These are phyloP conservation scores for Diabrotica virgifera DNA, from an alignment of 1,140 invertebrate species.

Conservation along the genomic window DNA sequence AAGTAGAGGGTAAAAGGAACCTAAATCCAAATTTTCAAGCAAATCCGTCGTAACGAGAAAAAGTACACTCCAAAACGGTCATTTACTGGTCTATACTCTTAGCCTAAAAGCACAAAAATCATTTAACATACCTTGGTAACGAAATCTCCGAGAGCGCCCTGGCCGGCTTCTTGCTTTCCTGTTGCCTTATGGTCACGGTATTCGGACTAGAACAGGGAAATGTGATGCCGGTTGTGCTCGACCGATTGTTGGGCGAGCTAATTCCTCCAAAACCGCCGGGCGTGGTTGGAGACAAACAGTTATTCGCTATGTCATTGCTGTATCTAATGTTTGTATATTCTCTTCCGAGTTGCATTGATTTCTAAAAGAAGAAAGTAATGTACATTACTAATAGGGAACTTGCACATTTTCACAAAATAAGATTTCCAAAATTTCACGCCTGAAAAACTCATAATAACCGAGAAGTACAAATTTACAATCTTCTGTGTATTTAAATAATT, in stretches of 20 bases:
- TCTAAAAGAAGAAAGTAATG: slow-evolving; percentile 50
- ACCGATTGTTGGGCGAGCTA: slow-evolving; percentile 28
- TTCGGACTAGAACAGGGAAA: slow-evolving; percentile 26
- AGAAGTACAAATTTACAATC: too few species aligned
- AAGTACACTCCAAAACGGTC: too few species aligned
- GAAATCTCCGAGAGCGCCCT: slow-evolving; percentile 39
- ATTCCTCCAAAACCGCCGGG: slow-evolving; percentile 30
- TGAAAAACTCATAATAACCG: too few species aligned
- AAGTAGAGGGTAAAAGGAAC: too few species aligned
- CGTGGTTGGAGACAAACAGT: slow-evolving; percentile 31
- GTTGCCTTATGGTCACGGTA: slow-evolving; percentile 32
- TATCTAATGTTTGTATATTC: slow-evolving; percentile 91
- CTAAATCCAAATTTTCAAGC: too few species aligned
- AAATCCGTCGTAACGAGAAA: too few species aligned
- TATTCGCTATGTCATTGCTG: slow-evolving; percentile 40
- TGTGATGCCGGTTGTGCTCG: slow-evolving; percentile 23
- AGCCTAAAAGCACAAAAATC: background rate
- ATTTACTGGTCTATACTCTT: too few species aligned
- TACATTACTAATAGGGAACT: too few species aligned
- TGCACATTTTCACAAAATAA: too few species aligned
- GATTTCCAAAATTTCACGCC: too few species aligned
- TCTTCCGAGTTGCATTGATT: slow-evolving; percentile 75
- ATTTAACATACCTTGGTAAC: slow-evolving; percentile 39
- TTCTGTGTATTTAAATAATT: too few species aligned
- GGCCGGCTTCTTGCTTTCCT: slow-evolving; percentile 39